Conservation (phyloP, 2,888 invertebrate genomes). For the Gastracanthus pulcherrimus region DNA sequence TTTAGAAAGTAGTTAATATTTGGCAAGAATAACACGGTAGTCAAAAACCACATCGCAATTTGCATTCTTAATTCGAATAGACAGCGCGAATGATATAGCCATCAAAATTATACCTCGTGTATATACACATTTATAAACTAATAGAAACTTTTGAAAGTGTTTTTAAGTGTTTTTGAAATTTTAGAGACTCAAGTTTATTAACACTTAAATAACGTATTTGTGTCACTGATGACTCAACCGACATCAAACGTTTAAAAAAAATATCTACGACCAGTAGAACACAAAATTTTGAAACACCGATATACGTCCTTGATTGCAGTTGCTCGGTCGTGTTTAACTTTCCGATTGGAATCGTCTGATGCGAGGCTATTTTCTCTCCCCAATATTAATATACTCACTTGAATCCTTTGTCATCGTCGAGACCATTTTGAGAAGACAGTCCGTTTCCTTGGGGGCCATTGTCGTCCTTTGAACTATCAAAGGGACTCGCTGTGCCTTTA, state of each 20-base stretch:
- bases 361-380: neutral
- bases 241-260: neutral
- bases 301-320: slow-evolving; percentile 1
- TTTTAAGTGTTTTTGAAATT: neutral
- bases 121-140: too few relatives aligned
- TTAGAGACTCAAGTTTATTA: neutral
- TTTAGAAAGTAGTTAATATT: slow-evolving; percentile 18
- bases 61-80: neutral
- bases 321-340: neutral
- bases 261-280: neutral
- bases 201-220: neutral
- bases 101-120: too few relatives aligned
- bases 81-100: neutral
- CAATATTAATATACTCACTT: slow-evolving; percentile 83
- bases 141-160: neutral
- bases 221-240: slow-evolving; percentile 5
- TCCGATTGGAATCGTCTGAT: neutral
- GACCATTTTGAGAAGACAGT: slow-evolving; percentile 82
- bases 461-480: slow-evolving; percentile 80
- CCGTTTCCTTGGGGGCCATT: slow-evolving; percentile 79
- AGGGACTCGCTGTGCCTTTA: slow-evolving; percentile 80
- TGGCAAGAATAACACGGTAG: neutral
- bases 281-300: slow-evolving; percentile 29
- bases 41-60: neutral
- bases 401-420: slow-evolving; percentile 93